Conservation (phyloP, 37 sponge, comb jelly and placozoan genomes). For the Geodia barretti region DNA sequence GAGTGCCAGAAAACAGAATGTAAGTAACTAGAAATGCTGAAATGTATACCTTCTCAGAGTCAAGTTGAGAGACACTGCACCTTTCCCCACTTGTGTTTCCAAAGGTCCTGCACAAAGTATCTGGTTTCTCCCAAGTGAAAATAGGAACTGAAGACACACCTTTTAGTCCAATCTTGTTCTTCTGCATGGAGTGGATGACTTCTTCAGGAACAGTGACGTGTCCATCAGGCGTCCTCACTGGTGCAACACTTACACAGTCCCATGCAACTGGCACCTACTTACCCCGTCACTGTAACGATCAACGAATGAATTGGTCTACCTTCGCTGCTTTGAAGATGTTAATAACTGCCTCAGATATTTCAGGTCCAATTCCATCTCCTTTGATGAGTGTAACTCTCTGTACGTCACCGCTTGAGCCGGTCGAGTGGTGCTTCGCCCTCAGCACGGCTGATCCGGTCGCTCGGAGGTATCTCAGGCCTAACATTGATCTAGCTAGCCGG, state of each 20-base stretch:
- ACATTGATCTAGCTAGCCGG: no score
- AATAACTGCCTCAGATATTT: conserved; percentile 92
- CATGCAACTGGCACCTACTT: conserved; percentile 85
- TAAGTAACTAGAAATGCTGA: no score
- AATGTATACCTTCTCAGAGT: conserved; percentile 84
- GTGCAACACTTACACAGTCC: conserved; percentile 89
- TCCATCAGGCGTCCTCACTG: conserved; percentile 79
- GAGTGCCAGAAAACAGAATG: not conserved
- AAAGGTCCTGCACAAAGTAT: conserved; percentile 78
- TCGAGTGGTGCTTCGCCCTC: no score
- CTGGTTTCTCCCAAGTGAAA: not conserved
- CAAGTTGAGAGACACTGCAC: conserved; percentile 96
- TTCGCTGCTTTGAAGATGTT: conserved; percentile 92
- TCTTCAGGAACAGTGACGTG: conserved; percentile 82
- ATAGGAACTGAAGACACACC: conserved; percentile 42
- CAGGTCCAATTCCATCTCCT: conserved; percentile 99
- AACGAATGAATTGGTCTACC: conserved; percentile 12
- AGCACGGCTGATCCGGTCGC: no score
- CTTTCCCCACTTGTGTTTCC: conserved; percentile 97
- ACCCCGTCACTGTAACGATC: not conserved
- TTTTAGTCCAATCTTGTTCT: conserved; percentile 97
- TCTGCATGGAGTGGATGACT: conserved; percentile 87
- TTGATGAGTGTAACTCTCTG: conserved; percentile 94
- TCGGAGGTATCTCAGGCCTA: no score
- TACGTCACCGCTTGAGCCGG: no score